A percentile compares a stretch with the other conserved stretches of the same genome.
Conservation (phyloP, 2,113 vertebrate genomes). For the Albula goreensis region DNA sequence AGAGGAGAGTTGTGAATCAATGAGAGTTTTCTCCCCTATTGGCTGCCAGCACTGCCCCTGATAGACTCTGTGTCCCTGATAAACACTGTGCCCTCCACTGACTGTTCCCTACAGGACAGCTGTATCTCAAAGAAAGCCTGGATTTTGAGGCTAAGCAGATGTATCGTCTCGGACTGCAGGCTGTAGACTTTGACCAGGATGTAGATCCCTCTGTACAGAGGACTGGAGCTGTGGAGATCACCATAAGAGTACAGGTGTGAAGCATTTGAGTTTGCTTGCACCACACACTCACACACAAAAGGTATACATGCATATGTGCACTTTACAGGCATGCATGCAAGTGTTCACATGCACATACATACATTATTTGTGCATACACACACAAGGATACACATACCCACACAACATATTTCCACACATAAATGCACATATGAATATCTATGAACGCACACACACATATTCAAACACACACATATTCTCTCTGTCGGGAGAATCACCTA, state of each 20-base stretch:
- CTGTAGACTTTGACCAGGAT: conserved; percentile 36
- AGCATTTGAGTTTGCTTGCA: neutral
- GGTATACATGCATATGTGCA: no score
- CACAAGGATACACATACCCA: neutral
- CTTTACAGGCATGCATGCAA: no score
- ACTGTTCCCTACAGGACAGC: conserved; percentile 17
- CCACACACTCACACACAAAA: neutral
- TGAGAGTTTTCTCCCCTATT: neutral
- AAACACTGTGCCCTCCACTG: neutral
- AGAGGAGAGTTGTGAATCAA: no score
- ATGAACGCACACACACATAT: neutral
- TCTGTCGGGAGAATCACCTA: neutral
- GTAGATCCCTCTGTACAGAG: conserved; percentile 20
- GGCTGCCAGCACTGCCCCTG: neutral
- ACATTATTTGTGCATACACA: no score
- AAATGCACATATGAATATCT: no score
- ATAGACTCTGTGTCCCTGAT: no score
- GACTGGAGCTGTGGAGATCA: conserved; percentile 3
- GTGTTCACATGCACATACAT: no score
- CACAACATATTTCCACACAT: no score
- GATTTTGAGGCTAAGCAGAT: conserved; percentile 20
- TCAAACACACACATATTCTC: neutral
- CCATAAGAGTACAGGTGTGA: conserved; percentile 24
- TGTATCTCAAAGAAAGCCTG: conserved; percentile 28
- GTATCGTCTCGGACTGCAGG: conserved; percentile 20